Conservation (phyloP, 2,113 vertebrate genomes). For the Halcyon malimbica region DNA sequence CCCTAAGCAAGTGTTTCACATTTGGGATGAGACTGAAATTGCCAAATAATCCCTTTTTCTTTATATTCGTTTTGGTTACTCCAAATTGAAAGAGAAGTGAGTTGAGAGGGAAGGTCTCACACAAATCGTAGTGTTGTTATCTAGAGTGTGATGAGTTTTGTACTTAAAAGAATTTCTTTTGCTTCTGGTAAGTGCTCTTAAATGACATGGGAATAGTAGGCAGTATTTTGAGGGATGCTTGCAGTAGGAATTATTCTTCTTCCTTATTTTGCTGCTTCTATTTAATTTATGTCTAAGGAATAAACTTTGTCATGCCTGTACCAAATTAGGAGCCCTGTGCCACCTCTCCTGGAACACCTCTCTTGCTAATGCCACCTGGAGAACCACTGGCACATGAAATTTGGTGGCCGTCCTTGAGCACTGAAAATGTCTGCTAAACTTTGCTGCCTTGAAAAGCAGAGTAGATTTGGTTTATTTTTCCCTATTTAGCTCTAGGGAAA, state of each 20-base stretch:
- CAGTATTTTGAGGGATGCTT: background rate
- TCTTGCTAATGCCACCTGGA: background rate
- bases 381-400: background rate
- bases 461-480: background rate
- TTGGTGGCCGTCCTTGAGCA: background rate
- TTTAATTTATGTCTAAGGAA: background rate
- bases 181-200: background rate
- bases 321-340: background rate
- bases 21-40: background rate
- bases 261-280: background rate
- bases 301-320: background rate
- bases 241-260: background rate
- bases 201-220: background rate
- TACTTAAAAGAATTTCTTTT: background rate
- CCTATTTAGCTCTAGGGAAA: background rate
- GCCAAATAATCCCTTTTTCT: constrained; percentile 19
- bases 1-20: constrained; percentile 35
- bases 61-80: background rate
- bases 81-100: background rate
- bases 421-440: background rate
- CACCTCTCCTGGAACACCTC: background rate
- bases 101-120: background rate
- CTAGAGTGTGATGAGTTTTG: background rate
- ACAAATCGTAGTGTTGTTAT: background rate
- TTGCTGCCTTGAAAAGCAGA: background rate